Base-by-base conservation (phyloP, 1,140 invertebrate species). In the Tetragnatha versicolor region DNA sequence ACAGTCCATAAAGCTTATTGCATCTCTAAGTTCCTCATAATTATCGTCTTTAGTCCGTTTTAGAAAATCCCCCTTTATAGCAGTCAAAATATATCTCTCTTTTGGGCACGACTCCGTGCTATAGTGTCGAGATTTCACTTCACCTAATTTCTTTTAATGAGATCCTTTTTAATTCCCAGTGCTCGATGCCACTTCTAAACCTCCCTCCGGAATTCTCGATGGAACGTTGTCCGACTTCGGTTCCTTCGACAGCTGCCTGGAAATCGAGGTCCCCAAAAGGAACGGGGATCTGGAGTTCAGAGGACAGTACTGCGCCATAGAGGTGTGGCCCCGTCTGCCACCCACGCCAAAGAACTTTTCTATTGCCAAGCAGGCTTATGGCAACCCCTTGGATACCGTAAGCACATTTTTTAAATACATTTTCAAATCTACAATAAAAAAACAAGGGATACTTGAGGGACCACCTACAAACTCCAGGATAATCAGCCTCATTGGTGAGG, bases 191-290 rank as follows among this genome's bases (percentile, higher is more conserved):
- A 80, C 51, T 9, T 63, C 53, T 0, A 70, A 70, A 27, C 70
- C 70, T 20, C 65, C 78, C 2, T 10, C 77, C 10, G 80, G 80
- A 22, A 10, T 81, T 5, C 42, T 81, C 2, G 69, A 61, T 10
- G 78, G 80, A 1, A 81, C 77, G 0, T n/a, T 77, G 2, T 63
- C 63, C 3, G 70, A 76, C 25, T 72, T 79, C 20, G 80, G 80
- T n/a, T 49, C 63, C 20, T 79, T 76, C 25, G 80, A 81, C 31
- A 35, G 79, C 42, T 81, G 80, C 49, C 33, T 79, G 25, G 53
- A 70, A 0, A 47, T 79, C 4, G 47, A 69, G 10, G 12, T 58
- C 17, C 55, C 68, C 4, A 68, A 45, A 17, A 51, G 72, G 17
- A 66, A 70, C 12, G 42, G 51, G 0, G 49, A 33, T 1, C 6